Evolutionary conservation across 2,113 vertebrate genomes (phyloP).

Genomic region (Sarotherodon lohbergeri): DNA sequence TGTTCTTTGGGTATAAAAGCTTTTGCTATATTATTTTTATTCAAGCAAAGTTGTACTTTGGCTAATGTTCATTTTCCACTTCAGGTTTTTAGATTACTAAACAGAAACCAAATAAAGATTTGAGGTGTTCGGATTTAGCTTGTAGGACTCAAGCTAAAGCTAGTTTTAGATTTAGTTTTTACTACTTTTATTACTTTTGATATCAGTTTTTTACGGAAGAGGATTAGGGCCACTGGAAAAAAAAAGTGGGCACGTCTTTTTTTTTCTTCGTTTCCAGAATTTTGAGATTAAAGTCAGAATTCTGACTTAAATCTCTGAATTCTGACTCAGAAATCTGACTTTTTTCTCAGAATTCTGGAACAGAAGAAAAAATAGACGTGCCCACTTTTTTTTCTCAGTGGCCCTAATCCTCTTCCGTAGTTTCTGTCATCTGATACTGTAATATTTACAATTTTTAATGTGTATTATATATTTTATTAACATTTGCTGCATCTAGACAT

Average conservation of each 20-base stretch:
- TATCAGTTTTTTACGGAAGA: neutral
- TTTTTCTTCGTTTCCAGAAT: too few relatives aligned
- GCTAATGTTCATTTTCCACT: neutral
- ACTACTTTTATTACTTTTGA: neutral
- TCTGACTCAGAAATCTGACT: neutral
- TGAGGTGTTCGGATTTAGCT: neutral
- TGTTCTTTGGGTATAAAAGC: neutral
- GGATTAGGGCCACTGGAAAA: too few relatives aligned
- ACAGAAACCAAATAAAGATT: neutral
- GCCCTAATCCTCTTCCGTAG: neutral
- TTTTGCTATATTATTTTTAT: neutral
- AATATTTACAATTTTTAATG: neutral
- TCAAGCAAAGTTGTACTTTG: neutral
- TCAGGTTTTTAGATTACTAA: neutral
- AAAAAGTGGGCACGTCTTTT: too few relatives aligned
- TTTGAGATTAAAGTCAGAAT: neutral
- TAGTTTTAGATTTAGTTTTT: neutral
- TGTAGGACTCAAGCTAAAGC: neutral
- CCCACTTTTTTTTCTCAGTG: accelerated
- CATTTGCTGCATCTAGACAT: neutral
- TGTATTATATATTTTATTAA: neutral
- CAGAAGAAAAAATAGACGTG: neutral
- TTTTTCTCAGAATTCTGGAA: neutral
- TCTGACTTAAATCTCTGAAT: neutral
- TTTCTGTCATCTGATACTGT: neutral